A percentile compares a stretch with the other conserved stretches of the same genome.
These are phyloP conservation scores for Ceratina calcarata DNA, from an alignment of 1,140 invertebrate species.

Conservation along the genomic window DNA sequence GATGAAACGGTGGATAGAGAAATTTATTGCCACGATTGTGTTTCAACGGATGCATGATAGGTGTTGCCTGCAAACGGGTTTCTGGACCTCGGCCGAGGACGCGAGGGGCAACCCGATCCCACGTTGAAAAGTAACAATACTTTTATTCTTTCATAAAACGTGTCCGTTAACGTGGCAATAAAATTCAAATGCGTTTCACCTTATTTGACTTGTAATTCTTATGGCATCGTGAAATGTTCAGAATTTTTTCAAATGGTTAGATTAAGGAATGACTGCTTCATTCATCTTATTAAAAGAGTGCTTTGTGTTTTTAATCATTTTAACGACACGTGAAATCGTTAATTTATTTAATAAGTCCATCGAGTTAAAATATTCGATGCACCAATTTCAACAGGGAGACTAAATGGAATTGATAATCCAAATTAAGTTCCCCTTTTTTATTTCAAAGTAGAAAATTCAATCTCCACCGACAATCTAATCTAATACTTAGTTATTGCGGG, in stretches of 20 bases:
- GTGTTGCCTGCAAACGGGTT: constrained; percentile 2
- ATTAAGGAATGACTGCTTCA: too few species aligned
- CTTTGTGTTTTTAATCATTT: too few species aligned
- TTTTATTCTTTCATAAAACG: too few species aligned
- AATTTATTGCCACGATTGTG: constrained; percentile 51
- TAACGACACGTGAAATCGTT: too few species aligned
- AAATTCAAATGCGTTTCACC: too few species aligned
- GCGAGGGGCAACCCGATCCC: constrained; percentile 12
- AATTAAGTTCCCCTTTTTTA: background rate
- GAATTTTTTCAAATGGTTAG: too few species aligned
- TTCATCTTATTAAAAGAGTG: too few species aligned
- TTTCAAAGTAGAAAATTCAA: background rate
- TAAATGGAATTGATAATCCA: background rate
- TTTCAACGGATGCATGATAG: constrained; percentile 35
- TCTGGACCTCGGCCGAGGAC: background rate
- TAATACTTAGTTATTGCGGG: constrained; percentile 15
- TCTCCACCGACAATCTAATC: background rate
- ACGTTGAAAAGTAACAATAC: constrained; percentile 8
- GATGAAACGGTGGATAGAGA: constrained; percentile 52
- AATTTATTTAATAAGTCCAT: too few species aligned
- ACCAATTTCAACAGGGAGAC: background rate
- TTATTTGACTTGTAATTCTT: too few species aligned
- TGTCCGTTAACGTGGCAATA: too few species aligned
- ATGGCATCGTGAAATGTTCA: too few species aligned
- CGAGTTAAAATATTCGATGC: too few species aligned